Evolutionary conservation across 1,140 invertebrate species (phyloP).

Genomic region (Carcinoscorpius rotundicauda): DNA sequence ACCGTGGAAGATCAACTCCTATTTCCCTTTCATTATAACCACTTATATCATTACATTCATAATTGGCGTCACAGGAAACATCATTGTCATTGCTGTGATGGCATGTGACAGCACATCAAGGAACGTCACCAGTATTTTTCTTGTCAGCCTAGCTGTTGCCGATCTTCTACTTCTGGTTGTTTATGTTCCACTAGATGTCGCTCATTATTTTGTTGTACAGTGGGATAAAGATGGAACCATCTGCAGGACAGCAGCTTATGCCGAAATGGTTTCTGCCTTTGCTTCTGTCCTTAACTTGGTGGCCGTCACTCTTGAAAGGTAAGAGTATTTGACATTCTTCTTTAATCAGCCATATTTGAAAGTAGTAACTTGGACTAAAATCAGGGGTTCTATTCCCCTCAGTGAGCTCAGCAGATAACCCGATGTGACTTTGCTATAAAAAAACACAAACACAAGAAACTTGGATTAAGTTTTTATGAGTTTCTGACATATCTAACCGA

Average conservation of each 20-base stretch:
- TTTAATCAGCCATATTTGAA: too few relatives aligned
- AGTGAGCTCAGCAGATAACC: too few relatives aligned
- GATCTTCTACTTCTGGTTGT: slow-evolving; percentile 25
- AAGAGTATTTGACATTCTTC: slow-evolving; percentile 2
- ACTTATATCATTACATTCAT: slow-evolving; percentile 23
- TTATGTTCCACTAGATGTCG: slow-evolving; percentile 24
- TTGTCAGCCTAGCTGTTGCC: slow-evolving; percentile 24
- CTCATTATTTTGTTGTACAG: slow-evolving; percentile 24
- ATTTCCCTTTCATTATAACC: slow-evolving; percentile 20
- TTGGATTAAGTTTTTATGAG: too few relatives aligned
- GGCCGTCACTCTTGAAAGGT: slow-evolving; percentile 26
- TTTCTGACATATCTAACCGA: too few relatives aligned
- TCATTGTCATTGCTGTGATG: slow-evolving; percentile 19
- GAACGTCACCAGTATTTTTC: slow-evolving; percentile 20
- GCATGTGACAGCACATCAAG: slow-evolving; percentile 11
- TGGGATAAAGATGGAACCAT: slow-evolving; percentile 22
- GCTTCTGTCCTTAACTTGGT: slow-evolving; percentile 24
- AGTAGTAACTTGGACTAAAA: too few relatives aligned
- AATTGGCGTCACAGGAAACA: slow-evolving; percentile 21
- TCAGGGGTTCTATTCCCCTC: too few relatives aligned
- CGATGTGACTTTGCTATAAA: too few relatives aligned
- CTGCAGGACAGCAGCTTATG: slow-evolving; percentile 21
- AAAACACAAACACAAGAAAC: too few relatives aligned
- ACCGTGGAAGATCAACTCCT: slow-evolving; percentile 20
- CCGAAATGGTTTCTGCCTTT: slow-evolving; percentile 23